These are phyloP conservation scores for Zoanthus solanderi DNA, from an alignment of 92 coral and sea anemone genomes.

Conservation along the genomic window DNA sequence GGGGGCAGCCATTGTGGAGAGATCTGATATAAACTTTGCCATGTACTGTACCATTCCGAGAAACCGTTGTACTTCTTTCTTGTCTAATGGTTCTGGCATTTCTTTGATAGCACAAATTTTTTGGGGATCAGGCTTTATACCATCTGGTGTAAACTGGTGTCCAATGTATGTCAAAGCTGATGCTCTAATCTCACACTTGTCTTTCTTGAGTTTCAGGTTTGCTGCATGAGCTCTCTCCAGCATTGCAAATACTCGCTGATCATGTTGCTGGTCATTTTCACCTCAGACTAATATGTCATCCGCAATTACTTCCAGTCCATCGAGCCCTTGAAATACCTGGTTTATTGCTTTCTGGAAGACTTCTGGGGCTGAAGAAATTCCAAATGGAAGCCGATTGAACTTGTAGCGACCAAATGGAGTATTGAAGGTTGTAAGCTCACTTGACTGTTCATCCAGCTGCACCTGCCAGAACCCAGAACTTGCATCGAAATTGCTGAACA, in stretches of 20 bases:
- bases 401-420: conserved; percentile 48
- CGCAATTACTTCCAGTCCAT: conserved; percentile 19
- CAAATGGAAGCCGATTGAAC: conserved; percentile 38
- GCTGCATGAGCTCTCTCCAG: conserved; percentile 35
- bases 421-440: conserved; percentile 49
- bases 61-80: conserved; percentile 35
- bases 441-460: conserved; percentile 45
- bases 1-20: conserved; percentile 24
- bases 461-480: conserved; percentile 49
- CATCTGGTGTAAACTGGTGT: conserved; percentile 46
- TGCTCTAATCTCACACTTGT: conserved; percentile 32
- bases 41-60: conserved; percentile 41
- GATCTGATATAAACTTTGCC: conserved; percentile 50
- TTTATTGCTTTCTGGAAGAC: conserved; percentile 39
- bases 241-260: conserved; percentile 20
- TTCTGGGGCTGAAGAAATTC: conserved; percentile 36
- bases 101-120: conserved; percentile 41
- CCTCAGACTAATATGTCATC: conserved; percentile 44
- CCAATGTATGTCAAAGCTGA: conserved; percentile 40
- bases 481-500: conserved; percentile 36
- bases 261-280: conserved; percentile 30
- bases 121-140: conserved; percentile 45
- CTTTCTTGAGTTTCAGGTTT: conserved; percentile 35
- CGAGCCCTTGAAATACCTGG: conserved; percentile 37
- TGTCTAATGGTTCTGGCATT: conserved; percentile 41